Base-by-base conservation (phyloP, 1,140 invertebrate species). In the Eueides isabella region DNA sequence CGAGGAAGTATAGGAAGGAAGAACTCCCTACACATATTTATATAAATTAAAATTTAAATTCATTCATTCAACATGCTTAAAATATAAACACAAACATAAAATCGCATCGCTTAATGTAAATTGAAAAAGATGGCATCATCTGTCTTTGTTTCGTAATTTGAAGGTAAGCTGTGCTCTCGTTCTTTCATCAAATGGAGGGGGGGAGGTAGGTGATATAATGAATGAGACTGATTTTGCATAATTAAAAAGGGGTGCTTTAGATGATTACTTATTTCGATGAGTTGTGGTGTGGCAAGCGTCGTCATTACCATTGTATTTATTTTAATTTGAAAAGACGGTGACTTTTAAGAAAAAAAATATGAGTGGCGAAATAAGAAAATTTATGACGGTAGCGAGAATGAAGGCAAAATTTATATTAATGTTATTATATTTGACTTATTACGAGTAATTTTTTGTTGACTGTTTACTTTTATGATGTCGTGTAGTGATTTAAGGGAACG, bases 161-260 rank as follows among this genome's bases (percentile, higher is more conserved):
- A 72, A 80, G 84, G 85, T 89, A 86, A 86, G 86, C 69, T 71
- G 16, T 82, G 85, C 84, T 85, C 81, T 84, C 80, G 76, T 77
- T 81, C 66, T 65, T 82, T 72, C 73, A 74, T 80, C 11, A 85
- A 78, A 74, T 62, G 64, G 55, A 67, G 76, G 41, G 61, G 19
- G 75, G 67, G 61, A 67, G 66, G 74, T 65, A 69, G 76, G 38
- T 74, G 76, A 74, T 74, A 74, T 83, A 86, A 90, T 89, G 82
- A 89, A 88, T 88, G 86, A 83, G 78, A 88, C 85, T 89, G 85
- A 92, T 92, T 92, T 92, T 88, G 86, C 83, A 90, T 91, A 91
- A 92, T 92, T 92, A 92, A 90, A 90, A 92, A 89, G 84, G 86
- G 86, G 81, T 83, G 79, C 77, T 81, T 75, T 76, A 86, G 83